These are phyloP conservation scores for Xestia rhomboidea DNA, from an alignment of 2,888 invertebrate species.

Conservation along the genomic window DNA sequence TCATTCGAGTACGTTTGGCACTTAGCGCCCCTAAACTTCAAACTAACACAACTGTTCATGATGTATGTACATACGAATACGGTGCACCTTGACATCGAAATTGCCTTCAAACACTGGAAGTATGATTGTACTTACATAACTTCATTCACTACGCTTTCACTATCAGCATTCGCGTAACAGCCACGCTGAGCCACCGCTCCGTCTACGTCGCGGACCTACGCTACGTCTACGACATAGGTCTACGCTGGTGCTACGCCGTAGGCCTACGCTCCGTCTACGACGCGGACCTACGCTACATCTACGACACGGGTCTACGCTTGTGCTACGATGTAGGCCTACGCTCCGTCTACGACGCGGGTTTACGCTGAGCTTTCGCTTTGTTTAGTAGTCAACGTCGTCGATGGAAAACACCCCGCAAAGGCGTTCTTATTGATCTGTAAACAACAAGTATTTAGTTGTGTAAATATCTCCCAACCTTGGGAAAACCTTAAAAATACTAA, in stretches of 20 bases:
- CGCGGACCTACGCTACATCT: background rate
- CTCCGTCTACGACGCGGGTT: background rate
- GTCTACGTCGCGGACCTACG: background rate
- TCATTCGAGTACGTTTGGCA: conserved; percentile 31
- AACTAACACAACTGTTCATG: conserved; percentile 2
- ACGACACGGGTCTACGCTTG: background rate
- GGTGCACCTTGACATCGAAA: background rate
- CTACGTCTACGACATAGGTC: background rate
- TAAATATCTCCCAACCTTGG: background rate
- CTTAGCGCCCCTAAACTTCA: conserved; percentile 23
- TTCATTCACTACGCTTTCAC: background rate
- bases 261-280: background rate
- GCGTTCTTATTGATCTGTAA: background rate
- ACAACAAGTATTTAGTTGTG: background rate
- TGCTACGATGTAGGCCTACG: background rate
- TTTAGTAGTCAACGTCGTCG: background rate
- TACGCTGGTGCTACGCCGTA: background rate
- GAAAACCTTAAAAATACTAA: background rate
- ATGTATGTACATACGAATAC: conserved; percentile 6
- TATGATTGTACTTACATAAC: background rate
- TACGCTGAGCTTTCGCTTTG: background rate
- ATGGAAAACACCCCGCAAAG: background rate
- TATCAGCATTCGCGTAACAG: background rate
- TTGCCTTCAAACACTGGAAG: background rate
- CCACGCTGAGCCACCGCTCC: background rate